Evolutionary conservation across 2,888 invertebrate genomes (phyloP).

Genomic region (Schizaphis graminum): DNA sequence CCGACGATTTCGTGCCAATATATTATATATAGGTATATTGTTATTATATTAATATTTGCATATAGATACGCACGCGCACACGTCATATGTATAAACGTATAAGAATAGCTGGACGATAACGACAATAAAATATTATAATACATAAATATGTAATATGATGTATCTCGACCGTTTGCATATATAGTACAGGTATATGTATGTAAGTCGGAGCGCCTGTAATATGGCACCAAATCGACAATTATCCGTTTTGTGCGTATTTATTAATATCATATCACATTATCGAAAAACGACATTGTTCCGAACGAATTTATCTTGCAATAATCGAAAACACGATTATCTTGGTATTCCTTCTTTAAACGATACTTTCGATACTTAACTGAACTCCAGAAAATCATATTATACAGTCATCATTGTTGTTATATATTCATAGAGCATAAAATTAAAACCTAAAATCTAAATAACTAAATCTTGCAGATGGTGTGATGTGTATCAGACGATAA

Average conservation of each 20-base stretch:
- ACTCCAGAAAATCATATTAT: conserved; percentile 27
- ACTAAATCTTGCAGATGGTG: background rate
- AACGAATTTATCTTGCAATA: background rate
- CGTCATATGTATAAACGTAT: background rate
- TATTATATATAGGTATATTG: background rate
- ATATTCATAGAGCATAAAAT: background rate
- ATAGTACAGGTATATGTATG: background rate
- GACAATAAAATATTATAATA: background rate
- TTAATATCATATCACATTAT: background rate
- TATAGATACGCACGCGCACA: background rate
- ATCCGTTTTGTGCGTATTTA: too few relatives aligned
- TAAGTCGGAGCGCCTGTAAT: background rate
- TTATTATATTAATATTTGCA: conserved; percentile 14
- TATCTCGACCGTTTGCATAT: background rate
- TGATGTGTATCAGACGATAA: background rate
- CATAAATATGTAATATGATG: background rate
- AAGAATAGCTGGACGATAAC: background rate
- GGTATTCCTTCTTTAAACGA: background rate
- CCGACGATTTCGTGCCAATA: background rate
- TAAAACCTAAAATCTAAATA: background rate
- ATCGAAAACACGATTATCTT: background rate
- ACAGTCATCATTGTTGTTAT: background rate
- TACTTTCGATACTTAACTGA: background rate
- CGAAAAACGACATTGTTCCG: background rate
- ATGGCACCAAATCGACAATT: background rate